Evolutionary conservation across 2,113 vertebrate genomes (phyloP).

Genomic region (Axis porcinus): DNA sequence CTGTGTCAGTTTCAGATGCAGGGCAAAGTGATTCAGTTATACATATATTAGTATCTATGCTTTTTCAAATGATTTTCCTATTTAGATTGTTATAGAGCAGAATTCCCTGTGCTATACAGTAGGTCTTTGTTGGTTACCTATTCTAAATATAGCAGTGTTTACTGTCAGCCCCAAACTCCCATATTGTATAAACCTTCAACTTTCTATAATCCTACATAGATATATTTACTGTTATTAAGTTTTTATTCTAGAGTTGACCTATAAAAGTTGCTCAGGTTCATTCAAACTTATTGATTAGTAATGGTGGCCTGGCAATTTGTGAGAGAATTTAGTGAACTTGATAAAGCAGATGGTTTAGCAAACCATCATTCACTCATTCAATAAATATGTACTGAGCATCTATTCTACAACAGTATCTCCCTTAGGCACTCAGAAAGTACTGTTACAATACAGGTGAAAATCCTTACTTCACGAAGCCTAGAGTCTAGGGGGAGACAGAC

Average conservation of each 20-base stretch:
- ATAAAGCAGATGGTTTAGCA: slow-evolving; percentile 7
- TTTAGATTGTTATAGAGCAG: background rate
- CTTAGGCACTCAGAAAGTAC: background rate
- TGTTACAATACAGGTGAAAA: background rate
- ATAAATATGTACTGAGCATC: background rate
- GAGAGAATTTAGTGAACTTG: background rate
- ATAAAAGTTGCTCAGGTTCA: background rate
- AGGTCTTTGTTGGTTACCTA: background rate
- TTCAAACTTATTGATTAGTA: background rate
- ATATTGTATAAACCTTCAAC: background rate
- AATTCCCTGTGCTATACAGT: background rate
- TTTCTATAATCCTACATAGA: background rate
- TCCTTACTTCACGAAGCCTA: background rate
- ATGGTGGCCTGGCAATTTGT: background rate
- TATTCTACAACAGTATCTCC: background rate
- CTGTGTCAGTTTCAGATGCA: background rate
- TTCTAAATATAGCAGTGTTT: background rate
- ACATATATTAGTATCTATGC: background rate
- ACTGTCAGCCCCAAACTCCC: background rate
- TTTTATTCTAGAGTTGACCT: background rate
- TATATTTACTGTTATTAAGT: background rate
- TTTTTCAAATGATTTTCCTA: background rate
- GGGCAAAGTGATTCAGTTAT: background rate
- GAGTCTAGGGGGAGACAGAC: background rate
- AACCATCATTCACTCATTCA: background rate